A percentile compares a stretch with the other conserved stretches of the same genome.
Evolutionary conservation across 2,797 vertebrate species (phyloP).

Genomic region (Momotus momota): DNA sequence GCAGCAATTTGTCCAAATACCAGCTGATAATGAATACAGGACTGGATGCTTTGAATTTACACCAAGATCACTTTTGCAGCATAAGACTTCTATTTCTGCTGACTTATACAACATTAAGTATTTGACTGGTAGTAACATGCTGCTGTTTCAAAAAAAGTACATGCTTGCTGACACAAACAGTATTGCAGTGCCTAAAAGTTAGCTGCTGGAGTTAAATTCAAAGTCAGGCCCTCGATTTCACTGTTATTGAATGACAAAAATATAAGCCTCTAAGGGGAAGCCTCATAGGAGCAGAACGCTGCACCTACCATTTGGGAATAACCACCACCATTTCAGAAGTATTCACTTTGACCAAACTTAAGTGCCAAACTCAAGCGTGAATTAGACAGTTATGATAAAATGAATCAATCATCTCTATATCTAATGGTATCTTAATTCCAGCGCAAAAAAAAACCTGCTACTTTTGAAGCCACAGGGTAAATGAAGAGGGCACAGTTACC

Average conservation of each 20-base stretch:
- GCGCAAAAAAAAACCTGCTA: neutral
- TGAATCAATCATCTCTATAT: neutral
- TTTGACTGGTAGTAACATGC: neutral
- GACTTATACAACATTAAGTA: neutral
- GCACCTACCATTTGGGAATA: neutral
- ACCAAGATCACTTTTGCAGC: neutral
- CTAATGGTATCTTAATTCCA: neutral
- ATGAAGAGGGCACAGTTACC: neutral
- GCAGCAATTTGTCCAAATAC: neutral
- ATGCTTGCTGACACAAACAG: neutral
- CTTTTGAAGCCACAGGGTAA: neutral
- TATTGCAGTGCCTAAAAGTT: neutral
- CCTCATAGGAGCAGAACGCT: neutral
- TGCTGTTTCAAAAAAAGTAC: neutral
- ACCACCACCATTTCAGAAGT: fast-evolving
- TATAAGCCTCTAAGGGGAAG: neutral
- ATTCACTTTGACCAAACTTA: neutral
- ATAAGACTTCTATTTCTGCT: neutral
- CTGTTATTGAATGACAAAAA: neutral
- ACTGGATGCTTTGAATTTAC: neutral
- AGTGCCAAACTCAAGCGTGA: neutral
- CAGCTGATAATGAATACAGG: neutral
- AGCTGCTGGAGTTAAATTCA: neutral
- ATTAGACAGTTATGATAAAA: neutral
- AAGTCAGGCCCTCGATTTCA: neutral